A percentile compares a stretch with the other conserved stretches of the same genome.
Conservation (phyloP, 2,113 vertebrate species). For the Paramisgurnus dabryanus region DNA sequence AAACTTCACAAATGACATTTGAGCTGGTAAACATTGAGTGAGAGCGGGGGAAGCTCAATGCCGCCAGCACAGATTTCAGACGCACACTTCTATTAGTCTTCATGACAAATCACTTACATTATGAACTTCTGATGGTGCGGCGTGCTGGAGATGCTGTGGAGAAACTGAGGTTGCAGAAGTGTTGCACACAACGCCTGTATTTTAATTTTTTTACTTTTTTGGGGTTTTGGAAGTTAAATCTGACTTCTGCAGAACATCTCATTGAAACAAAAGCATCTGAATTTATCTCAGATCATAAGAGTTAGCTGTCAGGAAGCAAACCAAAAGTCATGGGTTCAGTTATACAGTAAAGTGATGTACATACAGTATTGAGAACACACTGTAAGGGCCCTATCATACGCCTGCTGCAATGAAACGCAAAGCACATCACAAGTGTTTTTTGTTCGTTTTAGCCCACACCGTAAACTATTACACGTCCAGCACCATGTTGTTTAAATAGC, state of each 20-base stretch:
- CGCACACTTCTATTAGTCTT: not conserved
- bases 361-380: too few relatives aligned
- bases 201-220: too few relatives aligned
- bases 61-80: not conserved
- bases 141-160: too few relatives aligned
- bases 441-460: too few relatives aligned
- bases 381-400: too few relatives aligned
- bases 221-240: not conserved
- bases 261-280: not conserved
- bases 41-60: not conserved
- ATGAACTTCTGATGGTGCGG: not conserved
- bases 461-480: too few relatives aligned
- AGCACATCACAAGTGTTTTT: too few relatives aligned
- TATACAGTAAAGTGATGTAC: too few relatives aligned
- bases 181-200: too few relatives aligned
- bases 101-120: not conserved
- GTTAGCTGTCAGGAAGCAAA: not conserved
- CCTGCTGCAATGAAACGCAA: too few relatives aligned
- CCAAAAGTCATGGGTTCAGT: too few relatives aligned
- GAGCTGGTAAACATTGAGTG: not conserved
- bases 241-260: not conserved
- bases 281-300: not conserved
- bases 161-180: not conserved
- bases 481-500: too few relatives aligned
- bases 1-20: not conserved